phyloP scores from a whole-genome alignment of 1,140 invertebrate species.

The Zaprionus kolodkinae region DNA sequence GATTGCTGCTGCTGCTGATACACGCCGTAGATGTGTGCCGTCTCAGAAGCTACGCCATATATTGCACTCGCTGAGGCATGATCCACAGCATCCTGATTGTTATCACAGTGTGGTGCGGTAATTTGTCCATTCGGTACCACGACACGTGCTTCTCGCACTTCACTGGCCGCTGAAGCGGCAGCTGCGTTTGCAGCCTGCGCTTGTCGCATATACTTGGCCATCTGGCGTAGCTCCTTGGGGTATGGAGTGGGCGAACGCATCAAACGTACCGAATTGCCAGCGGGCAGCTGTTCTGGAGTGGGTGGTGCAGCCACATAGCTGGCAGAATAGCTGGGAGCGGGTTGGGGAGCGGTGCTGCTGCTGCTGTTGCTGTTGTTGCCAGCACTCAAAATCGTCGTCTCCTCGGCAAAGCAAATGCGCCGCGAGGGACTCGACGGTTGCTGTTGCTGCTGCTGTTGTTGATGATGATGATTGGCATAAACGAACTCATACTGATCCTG shows the following conservation, averaged over 20 bases:
- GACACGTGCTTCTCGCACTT: constrained; percentile 72
- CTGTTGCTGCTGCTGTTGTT: constrained; percentile 49
- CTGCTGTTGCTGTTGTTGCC: constrained; percentile 33
- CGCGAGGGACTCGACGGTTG: constrained; percentile 72
- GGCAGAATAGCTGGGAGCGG: constrained; percentile 82
- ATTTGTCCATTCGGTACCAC: constrained; percentile 71
- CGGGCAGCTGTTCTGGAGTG: constrained; percentile 59
- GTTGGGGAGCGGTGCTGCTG: constrained; percentile 60
- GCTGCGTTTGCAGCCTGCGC: constrained; percentile 56
- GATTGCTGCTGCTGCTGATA: constrained; percentile 59
- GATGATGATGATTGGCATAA: constrained; percentile 59
- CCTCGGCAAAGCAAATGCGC: constrained; percentile 89
- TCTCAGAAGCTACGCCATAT: constrained; percentile 54
- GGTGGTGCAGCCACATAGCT: constrained; percentile 60
- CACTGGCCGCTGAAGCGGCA: constrained; percentile 39
- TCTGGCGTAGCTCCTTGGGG: constrained; percentile 93
- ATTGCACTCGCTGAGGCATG: constrained; percentile 70
- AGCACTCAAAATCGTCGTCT: constrained; percentile 84
- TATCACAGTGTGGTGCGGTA: constrained; percentile 69
- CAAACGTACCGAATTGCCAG: constrained; percentile 85
- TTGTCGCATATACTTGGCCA: constrained; percentile 89
- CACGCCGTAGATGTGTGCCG: constrained; percentile 64
- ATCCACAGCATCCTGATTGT: constrained; percentile 71
- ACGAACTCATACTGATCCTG: constrained; percentile 75
- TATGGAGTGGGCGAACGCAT: constrained; percentile 95